Conservation (phyloP, 2,797 vertebrate genomes). For the Rallus crepitans region DNA sequence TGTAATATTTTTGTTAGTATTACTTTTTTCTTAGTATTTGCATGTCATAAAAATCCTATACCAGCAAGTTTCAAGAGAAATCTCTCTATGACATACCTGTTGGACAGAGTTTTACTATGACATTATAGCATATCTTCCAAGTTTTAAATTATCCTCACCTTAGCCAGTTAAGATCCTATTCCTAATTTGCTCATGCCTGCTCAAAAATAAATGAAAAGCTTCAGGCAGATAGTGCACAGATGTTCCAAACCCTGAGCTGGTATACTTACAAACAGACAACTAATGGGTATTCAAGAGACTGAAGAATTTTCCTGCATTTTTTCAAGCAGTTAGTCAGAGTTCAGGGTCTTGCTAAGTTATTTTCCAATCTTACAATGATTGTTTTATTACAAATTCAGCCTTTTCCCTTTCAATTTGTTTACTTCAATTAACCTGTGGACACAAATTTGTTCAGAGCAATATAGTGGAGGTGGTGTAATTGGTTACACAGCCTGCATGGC, state of each 20-base stretch:
- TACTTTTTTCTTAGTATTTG: not conserved
- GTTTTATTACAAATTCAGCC: not conserved
- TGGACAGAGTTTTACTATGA: not conserved
- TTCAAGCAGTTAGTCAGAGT: not conserved
- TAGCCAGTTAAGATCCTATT: not conserved
- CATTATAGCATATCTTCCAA: not conserved
- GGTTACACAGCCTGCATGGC: not conserved
- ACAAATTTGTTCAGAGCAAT: not conserved
- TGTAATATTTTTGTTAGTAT: not conserved
- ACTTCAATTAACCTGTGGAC: not conserved
- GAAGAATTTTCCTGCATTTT: not conserved
- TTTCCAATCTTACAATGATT: not conserved
- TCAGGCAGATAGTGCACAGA: not conserved
- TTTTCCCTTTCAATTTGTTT: constrained; percentile 8
- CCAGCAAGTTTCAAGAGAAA: not conserved
- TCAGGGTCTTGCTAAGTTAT: not conserved
- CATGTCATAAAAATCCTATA: not conserved
- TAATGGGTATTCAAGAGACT: not conserved
- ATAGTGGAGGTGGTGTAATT: not conserved
- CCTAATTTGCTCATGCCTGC: not conserved
- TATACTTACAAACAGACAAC: not conserved
- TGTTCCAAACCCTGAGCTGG: not conserved
- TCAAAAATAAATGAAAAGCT: not conserved
- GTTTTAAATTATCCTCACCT: not conserved
- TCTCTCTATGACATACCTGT: not conserved